Percentiles rank a stretch among this genome's conserved stretches.
phyloP scores from a whole-genome alignment of 2,888 invertebrate genomes.

The Rhaphigaster nebulosa region DNA sequence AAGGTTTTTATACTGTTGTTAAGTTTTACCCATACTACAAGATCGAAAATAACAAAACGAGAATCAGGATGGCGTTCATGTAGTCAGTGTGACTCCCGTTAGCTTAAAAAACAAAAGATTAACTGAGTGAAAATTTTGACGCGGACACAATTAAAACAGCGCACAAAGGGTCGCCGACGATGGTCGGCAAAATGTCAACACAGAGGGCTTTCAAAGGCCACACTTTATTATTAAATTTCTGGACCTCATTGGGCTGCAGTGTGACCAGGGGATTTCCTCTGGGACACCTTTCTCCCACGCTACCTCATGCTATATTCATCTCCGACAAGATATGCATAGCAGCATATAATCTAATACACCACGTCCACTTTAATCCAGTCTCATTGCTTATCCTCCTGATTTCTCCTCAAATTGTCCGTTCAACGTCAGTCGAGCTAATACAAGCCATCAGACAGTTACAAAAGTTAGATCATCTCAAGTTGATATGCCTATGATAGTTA shows the following conservation, averaged over 20 bases:
- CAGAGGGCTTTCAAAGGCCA: background rate
- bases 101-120: background rate
- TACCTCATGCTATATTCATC: background rate
- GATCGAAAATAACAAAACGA: no score
- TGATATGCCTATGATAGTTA: no score
- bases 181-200: slow-evolving; percentile 11
- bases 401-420: background rate
- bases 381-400: background rate
- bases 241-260: background rate
- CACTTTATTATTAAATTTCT: slow-evolving; percentile 32
- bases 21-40: no score
- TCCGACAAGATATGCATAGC: background rate
- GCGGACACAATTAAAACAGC: background rate
- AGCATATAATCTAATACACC: slow-evolving; percentile 10
- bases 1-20: no score
- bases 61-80: background rate
- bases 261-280: background rate
- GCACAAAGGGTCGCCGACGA: background rate
- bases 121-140: slow-evolving; percentile 32
- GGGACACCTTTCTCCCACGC: background rate
- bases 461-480: no score
- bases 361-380: background rate
- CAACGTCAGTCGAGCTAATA: background rate
- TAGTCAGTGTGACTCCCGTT: background rate
- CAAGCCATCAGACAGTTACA: background rate